phyloP scores from a whole-genome alignment of 2,113 vertebrate species.

The Marcusenius ussheri region DNA sequence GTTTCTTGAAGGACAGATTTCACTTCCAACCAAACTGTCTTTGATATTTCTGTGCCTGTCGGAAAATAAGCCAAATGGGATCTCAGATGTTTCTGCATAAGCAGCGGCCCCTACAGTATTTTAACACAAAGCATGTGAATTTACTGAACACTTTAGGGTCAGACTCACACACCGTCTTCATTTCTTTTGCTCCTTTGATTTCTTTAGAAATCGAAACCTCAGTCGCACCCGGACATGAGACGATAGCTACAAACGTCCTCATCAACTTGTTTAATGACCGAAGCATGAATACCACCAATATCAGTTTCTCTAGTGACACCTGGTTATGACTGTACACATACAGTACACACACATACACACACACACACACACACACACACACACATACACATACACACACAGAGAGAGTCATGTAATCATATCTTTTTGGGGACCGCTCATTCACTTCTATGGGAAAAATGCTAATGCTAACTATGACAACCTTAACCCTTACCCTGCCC shows the following conservation, averaged over 20 bases:
- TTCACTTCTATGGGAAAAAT: too few species aligned
- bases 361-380: too few species aligned
- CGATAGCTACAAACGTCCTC: background rate
- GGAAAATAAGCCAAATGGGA: background rate
- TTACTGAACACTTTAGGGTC: background rate
- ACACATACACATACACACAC: too few species aligned
- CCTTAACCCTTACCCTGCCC: too few species aligned
- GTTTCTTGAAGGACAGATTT: constrained; percentile 10
- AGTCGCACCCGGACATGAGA: background rate
- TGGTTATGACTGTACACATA: too few species aligned
- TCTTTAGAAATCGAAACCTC: background rate
- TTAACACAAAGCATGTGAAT: background rate
- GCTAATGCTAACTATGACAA: too few species aligned
- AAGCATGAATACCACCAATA: too few species aligned
- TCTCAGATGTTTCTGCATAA: background rate
- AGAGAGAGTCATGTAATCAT: too few species aligned
- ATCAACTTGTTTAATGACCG: background rate
- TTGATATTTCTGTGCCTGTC: background rate
- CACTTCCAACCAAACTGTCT: background rate
- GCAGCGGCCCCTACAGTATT: background rate
- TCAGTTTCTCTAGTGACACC: too few species aligned
- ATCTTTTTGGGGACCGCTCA: too few species aligned
- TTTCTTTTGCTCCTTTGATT: background rate
- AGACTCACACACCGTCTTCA: background rate
- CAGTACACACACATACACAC: too few species aligned